A percentile compares a stretch with the other conserved stretches of the same genome.
Conservation (phyloP, 2,888 invertebrate species). For the Chrysomela aeneicollis region DNA sequence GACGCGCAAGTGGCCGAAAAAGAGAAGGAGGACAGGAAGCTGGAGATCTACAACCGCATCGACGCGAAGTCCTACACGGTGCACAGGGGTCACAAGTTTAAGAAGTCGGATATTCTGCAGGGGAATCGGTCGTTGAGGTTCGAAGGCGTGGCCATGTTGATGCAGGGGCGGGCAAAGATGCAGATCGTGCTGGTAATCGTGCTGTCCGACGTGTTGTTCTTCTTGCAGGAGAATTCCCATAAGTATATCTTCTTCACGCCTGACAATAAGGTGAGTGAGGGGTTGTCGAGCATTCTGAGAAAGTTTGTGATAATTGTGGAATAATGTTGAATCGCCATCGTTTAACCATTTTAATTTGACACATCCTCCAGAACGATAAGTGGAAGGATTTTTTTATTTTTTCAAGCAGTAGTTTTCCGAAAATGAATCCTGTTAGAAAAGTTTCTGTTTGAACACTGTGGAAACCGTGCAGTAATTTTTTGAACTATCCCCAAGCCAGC, state of each 20-base stretch:
- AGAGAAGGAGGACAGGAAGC: constrained; percentile 85
- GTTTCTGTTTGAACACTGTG: too few relatives aligned
- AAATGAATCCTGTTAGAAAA: too few relatives aligned
- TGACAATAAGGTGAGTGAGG: constrained; percentile 83
- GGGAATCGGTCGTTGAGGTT: constrained; percentile 85
- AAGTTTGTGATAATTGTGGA: too few relatives aligned
- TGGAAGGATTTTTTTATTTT: too few relatives aligned
- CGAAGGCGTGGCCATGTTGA: constrained; percentile 88
- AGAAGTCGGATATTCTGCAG: constrained; percentile 88
- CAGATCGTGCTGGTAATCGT: constrained; percentile 89
- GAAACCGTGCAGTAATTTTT: too few relatives aligned
- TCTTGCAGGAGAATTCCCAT: constrained; percentile 90
- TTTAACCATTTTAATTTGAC: too few relatives aligned
- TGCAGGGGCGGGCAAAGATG: constrained; percentile 92
- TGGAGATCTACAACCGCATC: constrained; percentile 91
- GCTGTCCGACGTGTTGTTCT: constrained; percentile 90
- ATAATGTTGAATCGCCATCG: too few relatives aligned
- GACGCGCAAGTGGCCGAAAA: constrained; percentile 93
- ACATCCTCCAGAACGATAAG: too few relatives aligned
- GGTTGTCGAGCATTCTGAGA: too few relatives aligned
- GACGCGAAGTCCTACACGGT: constrained; percentile 92
- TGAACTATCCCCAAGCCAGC: too few relatives aligned
- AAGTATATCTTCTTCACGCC: constrained; percentile 93
- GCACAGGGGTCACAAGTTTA: constrained; percentile 87
- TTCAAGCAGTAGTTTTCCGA: too few relatives aligned